Conservation (phyloP, 1,140 invertebrate species). For the Gryon sp. region DNA sequence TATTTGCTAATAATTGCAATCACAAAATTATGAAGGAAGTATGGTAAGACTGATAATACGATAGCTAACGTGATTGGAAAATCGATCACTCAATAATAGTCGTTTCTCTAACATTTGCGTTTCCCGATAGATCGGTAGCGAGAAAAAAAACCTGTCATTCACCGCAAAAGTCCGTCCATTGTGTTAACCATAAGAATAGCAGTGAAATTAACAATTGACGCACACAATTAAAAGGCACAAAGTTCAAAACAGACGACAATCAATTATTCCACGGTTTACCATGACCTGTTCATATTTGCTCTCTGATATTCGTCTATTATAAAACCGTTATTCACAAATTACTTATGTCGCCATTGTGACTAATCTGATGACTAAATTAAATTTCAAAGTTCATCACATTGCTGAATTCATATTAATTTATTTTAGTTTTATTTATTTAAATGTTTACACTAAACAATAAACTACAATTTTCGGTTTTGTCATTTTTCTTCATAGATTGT, state of each 20-base stretch:
- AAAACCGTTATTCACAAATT: too few species aligned
- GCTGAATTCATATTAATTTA: too few species aligned
- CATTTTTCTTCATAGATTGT: too few species aligned
- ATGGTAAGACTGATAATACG: too few species aligned
- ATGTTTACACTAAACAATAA: too few species aligned
- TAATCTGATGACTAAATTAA: too few species aligned
- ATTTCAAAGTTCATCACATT: too few species aligned
- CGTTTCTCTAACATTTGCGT: constrained; percentile 1
- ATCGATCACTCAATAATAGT: constrained; percentile 1
- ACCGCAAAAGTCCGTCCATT: neutral
- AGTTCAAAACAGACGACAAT: constrained; percentile 1
- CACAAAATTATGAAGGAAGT: too few species aligned
- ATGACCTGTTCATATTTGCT: constrained; percentile 4
- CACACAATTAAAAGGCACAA: neutral
- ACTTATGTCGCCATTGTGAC: too few species aligned
- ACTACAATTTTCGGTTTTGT: too few species aligned
- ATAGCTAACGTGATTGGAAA: neutral
- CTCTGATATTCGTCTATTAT: neutral
- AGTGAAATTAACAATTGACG: constrained; percentile 2
- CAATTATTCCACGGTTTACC: constrained; percentile 1
- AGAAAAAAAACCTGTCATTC: neutral
- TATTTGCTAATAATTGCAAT: too few species aligned
- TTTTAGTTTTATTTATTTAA: too few species aligned
- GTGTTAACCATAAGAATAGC: neutral
- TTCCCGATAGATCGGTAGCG: neutral